Evolutionary conservation across 2,888 invertebrate genomes (phyloP).

Genomic region (Miltochrista miniata): DNA sequence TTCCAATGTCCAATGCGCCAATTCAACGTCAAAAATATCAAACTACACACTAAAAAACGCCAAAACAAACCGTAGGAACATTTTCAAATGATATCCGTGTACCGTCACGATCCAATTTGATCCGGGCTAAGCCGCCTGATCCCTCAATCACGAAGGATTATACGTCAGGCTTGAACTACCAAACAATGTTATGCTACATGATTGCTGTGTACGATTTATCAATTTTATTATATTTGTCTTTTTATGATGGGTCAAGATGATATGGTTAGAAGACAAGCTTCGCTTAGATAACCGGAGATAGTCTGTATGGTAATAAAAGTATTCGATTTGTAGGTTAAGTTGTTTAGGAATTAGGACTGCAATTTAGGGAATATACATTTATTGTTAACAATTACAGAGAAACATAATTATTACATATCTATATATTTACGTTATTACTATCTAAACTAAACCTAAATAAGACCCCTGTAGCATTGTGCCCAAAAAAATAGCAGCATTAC

Average conservation of each 20-base stretch:
- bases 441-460: too few relatives aligned
- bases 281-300: too few relatives aligned
- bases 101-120: constrained; percentile 47
- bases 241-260: background rate
- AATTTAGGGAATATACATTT: too few relatives aligned
- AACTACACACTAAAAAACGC: background rate
- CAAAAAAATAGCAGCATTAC: too few relatives aligned
- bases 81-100: constrained; percentile 45
- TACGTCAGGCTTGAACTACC: constrained; percentile 17
- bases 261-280: background rate
- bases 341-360: too few relatives aligned
- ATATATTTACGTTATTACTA: too few relatives aligned
- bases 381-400: too few relatives aligned
- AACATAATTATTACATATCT: too few relatives aligned
- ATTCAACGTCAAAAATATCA: background rate
- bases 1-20: too few relatives aligned
- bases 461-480: too few relatives aligned
- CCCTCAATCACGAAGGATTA: constrained; percentile 47
- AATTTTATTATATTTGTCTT: constrained; percentile 9
- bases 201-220: constrained; percentile 28
- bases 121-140: constrained; percentile 52
- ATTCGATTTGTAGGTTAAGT: too few relatives aligned
- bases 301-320: too few relatives aligned
- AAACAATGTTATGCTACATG: constrained; percentile 24
- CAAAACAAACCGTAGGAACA: constrained; percentile 16